Conservation (phyloP, 2,797 vertebrate genomes). For the Epinephelus awoara region DNA sequence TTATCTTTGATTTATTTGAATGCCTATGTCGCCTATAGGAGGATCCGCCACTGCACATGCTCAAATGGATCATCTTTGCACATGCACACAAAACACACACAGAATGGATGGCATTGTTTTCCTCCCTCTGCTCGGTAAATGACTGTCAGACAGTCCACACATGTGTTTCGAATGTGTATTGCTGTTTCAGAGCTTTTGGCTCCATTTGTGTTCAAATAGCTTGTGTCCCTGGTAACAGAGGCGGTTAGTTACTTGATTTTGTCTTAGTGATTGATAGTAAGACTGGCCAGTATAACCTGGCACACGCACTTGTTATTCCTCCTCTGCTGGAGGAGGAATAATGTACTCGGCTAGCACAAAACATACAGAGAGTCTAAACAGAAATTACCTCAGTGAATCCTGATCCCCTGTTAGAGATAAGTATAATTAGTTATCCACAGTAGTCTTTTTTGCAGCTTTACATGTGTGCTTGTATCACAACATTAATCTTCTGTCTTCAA, state of each 20-base stretch:
- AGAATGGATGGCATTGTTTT: not conserved
- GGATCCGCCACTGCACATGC: too few relatives aligned
- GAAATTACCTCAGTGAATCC: conserved; percentile 57
- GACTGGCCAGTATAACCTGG: not conserved
- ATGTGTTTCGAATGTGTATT: not conserved
- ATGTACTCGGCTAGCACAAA: conserved; percentile 37
- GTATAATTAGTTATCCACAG: conserved; percentile 62
- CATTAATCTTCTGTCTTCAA: conserved; percentile 57
- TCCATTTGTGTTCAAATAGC: conserved; percentile 51
- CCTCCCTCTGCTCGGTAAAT: not conserved
- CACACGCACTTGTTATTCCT: conserved; percentile 31
- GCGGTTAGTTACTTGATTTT: conserved; percentile 45
- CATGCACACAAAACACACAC: conserved; percentile 14
- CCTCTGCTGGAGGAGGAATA: conserved; percentile 36
- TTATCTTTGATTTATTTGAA: too few relatives aligned
- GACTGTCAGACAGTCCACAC: not conserved
- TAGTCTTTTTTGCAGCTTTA: conserved; percentile 43
- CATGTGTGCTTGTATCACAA: conserved; percentile 41
- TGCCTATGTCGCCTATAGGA: too few relatives aligned
- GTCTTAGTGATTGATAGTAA: conserved; percentile 35
- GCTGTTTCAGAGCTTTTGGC: conserved; percentile 17
- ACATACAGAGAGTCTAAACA: conserved; percentile 41
- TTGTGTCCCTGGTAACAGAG: conserved; percentile 38
- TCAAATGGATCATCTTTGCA: conserved; percentile 5
- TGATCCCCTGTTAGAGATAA: conserved; percentile 60